phyloP scores from a whole-genome alignment of 2,113 vertebrate species.

The Cettia cetti region DNA sequence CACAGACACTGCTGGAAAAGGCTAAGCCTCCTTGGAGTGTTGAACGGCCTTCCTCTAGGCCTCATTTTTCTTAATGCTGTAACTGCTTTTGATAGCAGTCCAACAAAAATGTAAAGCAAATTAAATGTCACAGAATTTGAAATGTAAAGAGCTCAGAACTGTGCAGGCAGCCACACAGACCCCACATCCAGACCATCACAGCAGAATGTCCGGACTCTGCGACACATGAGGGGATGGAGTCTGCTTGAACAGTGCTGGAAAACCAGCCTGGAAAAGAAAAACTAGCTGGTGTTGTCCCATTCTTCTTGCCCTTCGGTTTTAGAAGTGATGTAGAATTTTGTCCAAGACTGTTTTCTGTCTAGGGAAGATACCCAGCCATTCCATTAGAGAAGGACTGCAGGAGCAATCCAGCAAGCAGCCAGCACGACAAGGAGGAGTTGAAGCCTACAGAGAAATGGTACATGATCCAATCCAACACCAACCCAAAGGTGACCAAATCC shows the following conservation, averaged over 20 bases:
- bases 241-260: background rate
- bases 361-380: background rate
- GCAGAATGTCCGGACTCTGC: background rate
- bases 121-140: background rate
- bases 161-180: background rate
- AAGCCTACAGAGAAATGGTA: background rate
- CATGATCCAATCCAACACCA: background rate
- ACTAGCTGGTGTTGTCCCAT: background rate
- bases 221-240: rapidly evolving
- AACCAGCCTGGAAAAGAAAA: background rate
- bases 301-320: background rate
- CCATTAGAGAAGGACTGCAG: background rate
- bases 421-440: background rate
- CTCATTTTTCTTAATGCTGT: background rate
- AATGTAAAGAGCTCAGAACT: background rate
- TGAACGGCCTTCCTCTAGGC: background rate
- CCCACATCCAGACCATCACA: background rate
- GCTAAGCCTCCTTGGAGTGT: background rate
- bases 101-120: background rate
- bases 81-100: background rate
- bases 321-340: rapidly evolving
- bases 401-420: background rate
- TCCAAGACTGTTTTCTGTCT: background rate
- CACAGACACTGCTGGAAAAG: background rate
- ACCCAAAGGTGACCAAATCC: background rate